A percentile compares a stretch with the other conserved stretches of the same genome.
phyloP scores from a whole-genome alignment of 2,888 invertebrate genomes.

The Halictus ligatus region DNA sequence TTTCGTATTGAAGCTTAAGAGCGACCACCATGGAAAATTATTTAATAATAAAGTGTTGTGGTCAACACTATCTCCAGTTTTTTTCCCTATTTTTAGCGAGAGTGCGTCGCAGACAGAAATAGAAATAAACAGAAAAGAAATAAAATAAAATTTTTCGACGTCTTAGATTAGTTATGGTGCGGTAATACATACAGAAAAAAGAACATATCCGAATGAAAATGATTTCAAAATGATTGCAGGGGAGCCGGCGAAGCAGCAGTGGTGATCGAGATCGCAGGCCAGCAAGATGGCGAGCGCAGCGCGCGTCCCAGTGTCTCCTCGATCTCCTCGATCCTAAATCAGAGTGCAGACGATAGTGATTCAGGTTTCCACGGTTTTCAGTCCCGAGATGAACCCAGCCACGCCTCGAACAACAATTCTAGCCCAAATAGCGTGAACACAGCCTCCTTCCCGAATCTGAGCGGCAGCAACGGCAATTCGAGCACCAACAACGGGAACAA shows the following conservation, averaged over 20 bases:
- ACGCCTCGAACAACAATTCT: conserved; percentile 81
- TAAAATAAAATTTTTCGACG: too few relatives aligned
- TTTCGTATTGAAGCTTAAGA: too few relatives aligned
- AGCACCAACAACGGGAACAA: conserved; percentile 59
- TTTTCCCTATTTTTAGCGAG: too few relatives aligned
- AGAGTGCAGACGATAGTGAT: conserved; percentile 84
- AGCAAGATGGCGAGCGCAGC: conserved; percentile 77
- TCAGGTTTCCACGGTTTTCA: conserved; percentile 84
- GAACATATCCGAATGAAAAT: not conserved
- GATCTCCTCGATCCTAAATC: conserved; percentile 81
- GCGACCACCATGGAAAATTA: too few relatives aligned
- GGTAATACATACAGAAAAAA: not conserved
- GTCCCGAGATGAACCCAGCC: conserved; percentile 80
- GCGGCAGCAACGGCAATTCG: conserved; percentile 73
- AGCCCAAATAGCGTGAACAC: conserved; percentile 81
- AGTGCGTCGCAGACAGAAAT: too few relatives aligned
- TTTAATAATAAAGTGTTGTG: too few relatives aligned
- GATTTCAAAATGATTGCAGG: conserved; percentile 41
- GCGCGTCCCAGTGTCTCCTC: conserved; percentile 82
- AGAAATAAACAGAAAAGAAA: too few relatives aligned
- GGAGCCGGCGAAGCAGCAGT: conserved; percentile 73
- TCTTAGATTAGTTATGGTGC: too few relatives aligned
- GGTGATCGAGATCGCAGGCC: conserved; percentile 74
- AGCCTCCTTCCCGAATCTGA: conserved; percentile 78
- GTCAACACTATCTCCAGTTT: too few relatives aligned